Conservation (phyloP, 2,797 vertebrate species). For the Galago senegalensis region DNA sequence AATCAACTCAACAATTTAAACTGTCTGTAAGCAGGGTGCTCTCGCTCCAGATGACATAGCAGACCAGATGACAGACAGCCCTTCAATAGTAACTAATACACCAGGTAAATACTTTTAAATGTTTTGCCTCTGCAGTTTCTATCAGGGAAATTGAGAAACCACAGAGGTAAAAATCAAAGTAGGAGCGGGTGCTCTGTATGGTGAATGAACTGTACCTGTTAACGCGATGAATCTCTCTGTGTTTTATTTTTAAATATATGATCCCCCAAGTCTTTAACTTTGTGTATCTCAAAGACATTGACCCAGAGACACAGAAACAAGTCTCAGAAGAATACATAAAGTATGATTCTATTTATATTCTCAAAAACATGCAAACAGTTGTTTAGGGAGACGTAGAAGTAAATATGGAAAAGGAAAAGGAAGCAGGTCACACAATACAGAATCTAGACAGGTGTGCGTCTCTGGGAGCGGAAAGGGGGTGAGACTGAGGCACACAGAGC, state of each 20-base stretch:
- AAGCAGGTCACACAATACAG: neutral
- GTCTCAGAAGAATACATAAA: neutral
- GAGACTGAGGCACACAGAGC: neutral
- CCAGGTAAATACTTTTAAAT: neutral
- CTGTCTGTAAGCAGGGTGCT: neutral
- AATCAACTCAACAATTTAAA: neutral
- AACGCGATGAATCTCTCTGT: neutral
- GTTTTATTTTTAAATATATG: neutral
- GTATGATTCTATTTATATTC: neutral
- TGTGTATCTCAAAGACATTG: neutral
- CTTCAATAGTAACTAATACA: neutral
- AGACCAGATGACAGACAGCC: neutral
- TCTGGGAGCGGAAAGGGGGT: neutral
- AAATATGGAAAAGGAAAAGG: neutral
- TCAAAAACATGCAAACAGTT: neutral
- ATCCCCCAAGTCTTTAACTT: neutral
- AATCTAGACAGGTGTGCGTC: neutral
- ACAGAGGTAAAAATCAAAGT: neutral
- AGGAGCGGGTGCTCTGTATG: neutral
- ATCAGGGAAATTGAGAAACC: neutral
- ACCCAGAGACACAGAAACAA: neutral
- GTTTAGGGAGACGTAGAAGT: neutral
- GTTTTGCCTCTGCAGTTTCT: neutral
- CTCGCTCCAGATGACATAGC: neutral
- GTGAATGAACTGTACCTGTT: neutral